phyloP scores from a whole-genome alignment of 1,140 invertebrate genomes.

The Anthonomus grandis region DNA sequence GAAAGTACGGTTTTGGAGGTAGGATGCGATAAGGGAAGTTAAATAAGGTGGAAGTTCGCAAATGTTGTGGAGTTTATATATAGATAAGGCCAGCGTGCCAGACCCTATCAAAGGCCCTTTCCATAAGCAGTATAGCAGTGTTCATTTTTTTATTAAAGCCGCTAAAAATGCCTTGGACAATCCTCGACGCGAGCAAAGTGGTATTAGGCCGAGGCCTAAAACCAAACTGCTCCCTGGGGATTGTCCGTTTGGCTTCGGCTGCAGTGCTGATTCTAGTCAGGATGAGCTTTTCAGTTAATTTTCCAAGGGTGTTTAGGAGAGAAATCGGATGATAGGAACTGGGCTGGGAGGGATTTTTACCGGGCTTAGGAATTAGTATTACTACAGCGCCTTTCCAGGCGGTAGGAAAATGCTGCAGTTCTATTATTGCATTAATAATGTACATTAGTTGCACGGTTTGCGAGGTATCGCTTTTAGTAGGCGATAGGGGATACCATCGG shows the following conservation, averaged over 20 bases:
- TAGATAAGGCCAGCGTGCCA: no score
- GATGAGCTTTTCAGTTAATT: neutral
- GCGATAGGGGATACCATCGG: no score
- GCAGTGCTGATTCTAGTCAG: neutral
- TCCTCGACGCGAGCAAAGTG: neutral
- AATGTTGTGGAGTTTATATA: no score
- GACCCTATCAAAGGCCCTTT: no score
- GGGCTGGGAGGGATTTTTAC: neutral
- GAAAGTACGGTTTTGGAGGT: no score
- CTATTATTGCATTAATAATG: no score
- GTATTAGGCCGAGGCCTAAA: neutral
- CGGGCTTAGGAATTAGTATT: neutral
- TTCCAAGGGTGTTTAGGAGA: neutral
- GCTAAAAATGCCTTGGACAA: neutral
- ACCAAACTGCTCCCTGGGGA: neutral
- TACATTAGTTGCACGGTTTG: no score
- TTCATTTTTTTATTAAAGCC: neutral
- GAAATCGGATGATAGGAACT: neutral
- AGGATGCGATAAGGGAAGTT: no score
- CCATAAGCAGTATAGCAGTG: neutral
- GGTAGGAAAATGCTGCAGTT: no score
- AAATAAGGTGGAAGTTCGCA: no score
- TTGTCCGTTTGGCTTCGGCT: neutral
- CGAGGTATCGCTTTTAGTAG: no score
- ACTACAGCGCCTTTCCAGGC: neutral